Base-by-base conservation (phyloP, 2,888 invertebrate genomes). In the Xestobium rufovillosum region DNA sequence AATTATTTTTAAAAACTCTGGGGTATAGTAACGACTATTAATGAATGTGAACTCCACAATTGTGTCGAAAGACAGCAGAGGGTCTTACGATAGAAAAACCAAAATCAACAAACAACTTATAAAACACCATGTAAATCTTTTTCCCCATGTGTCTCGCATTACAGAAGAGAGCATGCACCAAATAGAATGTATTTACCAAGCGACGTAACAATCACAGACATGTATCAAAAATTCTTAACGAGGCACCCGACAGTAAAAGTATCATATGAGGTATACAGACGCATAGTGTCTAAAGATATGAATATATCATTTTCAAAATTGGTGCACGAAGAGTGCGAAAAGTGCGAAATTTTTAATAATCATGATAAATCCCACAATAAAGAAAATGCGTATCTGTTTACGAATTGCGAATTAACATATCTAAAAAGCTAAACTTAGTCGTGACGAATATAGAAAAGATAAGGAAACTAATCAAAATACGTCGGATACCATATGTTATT, bases 261-360 rank as follows among this genome's bases (percentile, higher is more conserved):
- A 14, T 42, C 44, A 1, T 42, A 39, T 30, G 35, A 46, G 12
- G 10, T 35, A 4, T 45, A 45, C 29, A 29, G 44, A 10, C 11
- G 26, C 11, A 30, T 36, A 17, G 39, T 42, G n/a, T 27, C 15
- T 10, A 26, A 27, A 14, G 29, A 33, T 28, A 17, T 45, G 19
- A 42, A 46, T 15, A 45, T 46, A 29, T 39, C 42, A n/a, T 45
- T 42, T 29, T 30, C 37, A 12, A 42, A 39, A 31, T 34, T 45
- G 6, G 44, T 42, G 1, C 23, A 42, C 14, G 45, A 45, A 36
- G 44, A 45, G 31, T 44, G 44, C 14, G 42, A 42, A 32, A 10
- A 31, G 4, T 45, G 45, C 25, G 32, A 26, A n/a, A 27, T 3
- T 6, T 40, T 37, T 27, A 16, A 34, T 8, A 10, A 14, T 19